Conservation (phyloP, 1,140 invertebrate species). For the Pogonus chalceus region DNA sequence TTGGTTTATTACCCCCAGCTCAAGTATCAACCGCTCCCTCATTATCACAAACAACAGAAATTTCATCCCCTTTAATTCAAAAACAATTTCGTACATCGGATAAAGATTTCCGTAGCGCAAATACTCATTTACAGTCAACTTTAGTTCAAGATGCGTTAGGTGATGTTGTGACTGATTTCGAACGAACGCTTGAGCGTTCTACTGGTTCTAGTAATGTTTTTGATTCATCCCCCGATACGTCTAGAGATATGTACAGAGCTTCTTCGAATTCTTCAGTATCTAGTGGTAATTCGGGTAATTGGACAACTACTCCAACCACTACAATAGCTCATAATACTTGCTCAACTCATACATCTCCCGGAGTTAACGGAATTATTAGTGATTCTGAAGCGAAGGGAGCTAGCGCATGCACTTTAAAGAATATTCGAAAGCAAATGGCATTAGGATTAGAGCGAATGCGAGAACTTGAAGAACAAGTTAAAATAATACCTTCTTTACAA, state of each 20-base stretch:
- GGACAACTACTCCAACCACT: not conserved
- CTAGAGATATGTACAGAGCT: conserved; percentile 19
- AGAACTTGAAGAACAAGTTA: conserved; percentile 76
- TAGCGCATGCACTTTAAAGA: conserved; percentile 35
- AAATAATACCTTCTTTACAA: conserved; percentile 71
- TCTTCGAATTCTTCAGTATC: conserved; percentile 27
- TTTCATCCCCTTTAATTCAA: not conserved
- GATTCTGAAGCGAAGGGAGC: conserved; percentile 17
- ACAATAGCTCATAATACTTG: not conserved
- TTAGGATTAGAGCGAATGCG: conserved; percentile 63
- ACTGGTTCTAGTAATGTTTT: conserved; percentile 23
- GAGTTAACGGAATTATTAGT: not conserved
- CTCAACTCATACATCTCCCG: not conserved
- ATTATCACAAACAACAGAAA: not conserved
- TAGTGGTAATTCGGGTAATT: conserved; percentile 19
- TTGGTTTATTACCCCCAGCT: conserved; percentile 43
- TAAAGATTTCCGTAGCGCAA: not conserved
- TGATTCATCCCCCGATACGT: conserved; percentile 20
- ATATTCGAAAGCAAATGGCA: conserved; percentile 66
- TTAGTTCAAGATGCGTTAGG: conserved; percentile 38
- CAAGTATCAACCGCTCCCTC: conserved; percentile 11
- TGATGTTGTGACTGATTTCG: conserved; percentile 64
- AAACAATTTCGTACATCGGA: not conserved
- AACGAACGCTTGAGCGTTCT: conserved; percentile 52
- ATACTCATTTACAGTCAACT: conserved; percentile 14